A percentile compares a stretch with the other conserved stretches of the same genome.
phyloP scores from a whole-genome alignment of 2,113 vertebrate species.

The Ceyx margarethae region DNA sequence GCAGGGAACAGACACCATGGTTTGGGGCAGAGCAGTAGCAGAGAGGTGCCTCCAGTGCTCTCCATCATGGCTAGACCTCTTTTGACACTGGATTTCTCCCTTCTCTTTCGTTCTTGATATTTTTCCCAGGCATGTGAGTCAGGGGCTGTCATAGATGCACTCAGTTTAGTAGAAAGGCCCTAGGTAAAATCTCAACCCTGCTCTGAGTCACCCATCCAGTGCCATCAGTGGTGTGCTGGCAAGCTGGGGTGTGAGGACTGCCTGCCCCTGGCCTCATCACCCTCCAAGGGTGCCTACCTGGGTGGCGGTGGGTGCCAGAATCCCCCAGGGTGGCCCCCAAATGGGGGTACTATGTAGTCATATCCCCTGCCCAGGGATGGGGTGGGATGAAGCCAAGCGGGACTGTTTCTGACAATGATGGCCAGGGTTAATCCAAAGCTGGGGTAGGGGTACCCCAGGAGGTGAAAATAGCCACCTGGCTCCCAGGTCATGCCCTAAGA shows the following conservation, averaged over 20 bases:
- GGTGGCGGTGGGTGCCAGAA: fast-evolving
- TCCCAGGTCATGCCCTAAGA: background rate
- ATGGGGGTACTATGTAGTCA: background rate
- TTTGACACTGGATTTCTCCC: background rate
- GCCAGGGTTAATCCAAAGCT: background rate
- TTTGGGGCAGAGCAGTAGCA: background rate
- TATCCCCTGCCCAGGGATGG: background rate
- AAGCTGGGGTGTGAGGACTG: background rate
- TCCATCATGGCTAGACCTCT: background rate
- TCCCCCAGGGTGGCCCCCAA: fast-evolving
- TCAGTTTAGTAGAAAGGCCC: background rate
- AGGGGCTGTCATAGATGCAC: fast-evolving
- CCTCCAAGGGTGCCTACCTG: fast-evolving
- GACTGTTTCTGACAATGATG: background rate
- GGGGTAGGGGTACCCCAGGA: fast-evolving
- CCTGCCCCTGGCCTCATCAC: fast-evolving
- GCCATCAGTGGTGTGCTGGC: fast-evolving
- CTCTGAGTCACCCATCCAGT: background rate
- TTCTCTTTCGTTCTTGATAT: background rate
- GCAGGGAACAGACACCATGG: background rate
- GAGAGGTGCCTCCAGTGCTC: background rate
- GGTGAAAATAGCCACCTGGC: fast-evolving
- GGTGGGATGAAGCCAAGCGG: background rate
- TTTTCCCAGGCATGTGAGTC: background rate
- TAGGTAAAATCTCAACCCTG: background rate